phyloP scores from a whole-genome alignment of 2,888 invertebrate genomes.

The Dryococelus australis region DNA sequence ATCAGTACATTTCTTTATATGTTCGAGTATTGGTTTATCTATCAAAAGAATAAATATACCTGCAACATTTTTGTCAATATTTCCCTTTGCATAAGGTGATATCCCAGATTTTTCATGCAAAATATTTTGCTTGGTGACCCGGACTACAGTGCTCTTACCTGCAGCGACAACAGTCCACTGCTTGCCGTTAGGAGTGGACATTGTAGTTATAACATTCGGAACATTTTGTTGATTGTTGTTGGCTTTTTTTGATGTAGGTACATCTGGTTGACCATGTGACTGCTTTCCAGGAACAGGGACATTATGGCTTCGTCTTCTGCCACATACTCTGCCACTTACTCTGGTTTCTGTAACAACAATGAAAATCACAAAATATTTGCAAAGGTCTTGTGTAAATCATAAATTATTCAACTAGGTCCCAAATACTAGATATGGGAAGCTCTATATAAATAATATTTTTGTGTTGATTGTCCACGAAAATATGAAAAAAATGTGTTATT shows the following conservation, averaged over 20 bases:
- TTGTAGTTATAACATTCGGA: not conserved
- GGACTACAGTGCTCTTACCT: not conserved
- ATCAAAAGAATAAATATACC: not conserved
- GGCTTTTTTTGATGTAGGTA: not conserved
- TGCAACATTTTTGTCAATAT: not conserved
- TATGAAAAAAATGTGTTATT: too few relatives aligned
- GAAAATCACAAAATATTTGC: too few relatives aligned
- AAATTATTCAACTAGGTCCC: too few relatives aligned
- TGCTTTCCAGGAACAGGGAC: not conserved
- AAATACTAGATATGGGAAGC: too few relatives aligned
- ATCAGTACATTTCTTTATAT: not conserved
- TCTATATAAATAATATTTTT: too few relatives aligned
- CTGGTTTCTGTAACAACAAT: too few relatives aligned
- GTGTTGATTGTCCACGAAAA: too few relatives aligned
- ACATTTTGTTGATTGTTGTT: not conserved
- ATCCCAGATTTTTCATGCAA: not conserved
- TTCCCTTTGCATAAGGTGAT: not conserved
- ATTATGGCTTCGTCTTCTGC: not conserved
- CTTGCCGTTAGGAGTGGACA: not conserved
- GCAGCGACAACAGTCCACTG: not conserved
- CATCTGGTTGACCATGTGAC: not conserved
- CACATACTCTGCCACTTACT: not conserved
- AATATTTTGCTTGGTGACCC: not conserved
- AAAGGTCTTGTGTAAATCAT: not conserved
- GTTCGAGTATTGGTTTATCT: not conserved